Conservation (phyloP, 2,113 vertebrate genomes). For the Neofelis nebulosa region DNA sequence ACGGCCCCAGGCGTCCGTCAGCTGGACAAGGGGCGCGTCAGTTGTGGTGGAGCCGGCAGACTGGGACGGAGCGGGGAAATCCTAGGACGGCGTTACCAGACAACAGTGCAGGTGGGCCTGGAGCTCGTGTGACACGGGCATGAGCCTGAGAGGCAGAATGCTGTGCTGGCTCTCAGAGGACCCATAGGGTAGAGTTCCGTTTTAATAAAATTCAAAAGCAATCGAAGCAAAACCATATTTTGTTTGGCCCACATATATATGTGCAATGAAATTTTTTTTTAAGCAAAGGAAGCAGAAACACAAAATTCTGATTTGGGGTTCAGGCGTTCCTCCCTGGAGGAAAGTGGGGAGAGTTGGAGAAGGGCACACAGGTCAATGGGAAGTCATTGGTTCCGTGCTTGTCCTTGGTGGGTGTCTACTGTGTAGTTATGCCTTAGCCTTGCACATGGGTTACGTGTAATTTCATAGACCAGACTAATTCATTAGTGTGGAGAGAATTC, state of each 20-base stretch:
- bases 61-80: neutral
- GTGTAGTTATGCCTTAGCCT: fast-evolving
- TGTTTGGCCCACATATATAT: neutral
- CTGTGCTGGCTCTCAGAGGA: fast-evolving
- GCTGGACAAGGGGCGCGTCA: too few relatives aligned
- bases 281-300: neutral
- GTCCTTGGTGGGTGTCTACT: neutral
- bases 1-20: fast-evolving
- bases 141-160: fast-evolving
- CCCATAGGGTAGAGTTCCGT: neutral
- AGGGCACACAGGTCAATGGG: neutral
- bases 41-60: neutral
- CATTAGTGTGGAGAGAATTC: neutral
- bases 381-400: neutral
- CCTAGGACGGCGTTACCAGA: too few relatives aligned
- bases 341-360: neutral
- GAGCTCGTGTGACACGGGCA: fast-evolving
- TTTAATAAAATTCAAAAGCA: neutral
- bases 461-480: neutral
- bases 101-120: neutral
- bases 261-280: neutral
- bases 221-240: neutral
- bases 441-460: neutral
- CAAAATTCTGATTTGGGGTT: neutral
- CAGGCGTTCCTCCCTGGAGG: neutral